These are phyloP conservation scores for Danio tinwini DNA, from an alignment of 2,797 vertebrate species.

Conservation along the genomic window DNA sequence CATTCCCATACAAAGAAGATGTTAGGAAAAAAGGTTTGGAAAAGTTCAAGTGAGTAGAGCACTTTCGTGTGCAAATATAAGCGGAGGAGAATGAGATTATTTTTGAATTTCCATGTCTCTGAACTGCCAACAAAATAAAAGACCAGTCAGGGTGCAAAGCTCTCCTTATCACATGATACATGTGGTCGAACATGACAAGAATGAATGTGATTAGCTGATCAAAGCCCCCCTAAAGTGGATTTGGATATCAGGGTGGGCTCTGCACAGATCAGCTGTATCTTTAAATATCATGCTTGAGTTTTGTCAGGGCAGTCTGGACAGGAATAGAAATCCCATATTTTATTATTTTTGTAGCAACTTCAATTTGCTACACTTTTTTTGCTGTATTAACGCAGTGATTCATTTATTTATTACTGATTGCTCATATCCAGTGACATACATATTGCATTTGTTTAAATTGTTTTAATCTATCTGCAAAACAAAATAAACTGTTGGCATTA, in stretches of 20 bases:
- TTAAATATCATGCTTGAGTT: neutral
- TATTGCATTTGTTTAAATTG: neutral
- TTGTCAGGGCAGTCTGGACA: neutral
- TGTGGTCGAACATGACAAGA: conserved; percentile 30
- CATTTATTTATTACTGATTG: too few species aligned
- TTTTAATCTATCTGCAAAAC: neutral
- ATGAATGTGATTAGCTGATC: conserved; percentile 71
- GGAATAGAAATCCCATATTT: neutral
- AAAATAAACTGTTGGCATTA: neutral
- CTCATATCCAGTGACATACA: neutral
- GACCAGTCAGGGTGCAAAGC: conserved; percentile 40
- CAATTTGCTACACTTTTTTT: neutral
- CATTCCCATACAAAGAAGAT: conserved; percentile 25
- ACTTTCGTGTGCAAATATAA: conserved; percentile 29
- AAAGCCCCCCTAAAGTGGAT: conserved; percentile 73
- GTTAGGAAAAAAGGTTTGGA: conserved; percentile 35
- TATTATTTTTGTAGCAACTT: neutral
- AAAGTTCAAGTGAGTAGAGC: conserved; percentile 7
- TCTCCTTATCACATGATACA: conserved; percentile 50
- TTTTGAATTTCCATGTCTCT: conserved; percentile 27
- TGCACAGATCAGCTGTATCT: conserved; percentile 11
- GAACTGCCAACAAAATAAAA: conserved; percentile 33
- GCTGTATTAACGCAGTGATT: neutral
- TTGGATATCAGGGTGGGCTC: conserved; percentile 61
- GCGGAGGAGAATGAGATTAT: conserved; percentile 30